A percentile compares a stretch with the other conserved stretches of the same genome.
These are phyloP conservation scores for Spea bombifrons DNA, from an alignment of 2,113 vertebrate genomes.

Conservation along the genomic window DNA sequence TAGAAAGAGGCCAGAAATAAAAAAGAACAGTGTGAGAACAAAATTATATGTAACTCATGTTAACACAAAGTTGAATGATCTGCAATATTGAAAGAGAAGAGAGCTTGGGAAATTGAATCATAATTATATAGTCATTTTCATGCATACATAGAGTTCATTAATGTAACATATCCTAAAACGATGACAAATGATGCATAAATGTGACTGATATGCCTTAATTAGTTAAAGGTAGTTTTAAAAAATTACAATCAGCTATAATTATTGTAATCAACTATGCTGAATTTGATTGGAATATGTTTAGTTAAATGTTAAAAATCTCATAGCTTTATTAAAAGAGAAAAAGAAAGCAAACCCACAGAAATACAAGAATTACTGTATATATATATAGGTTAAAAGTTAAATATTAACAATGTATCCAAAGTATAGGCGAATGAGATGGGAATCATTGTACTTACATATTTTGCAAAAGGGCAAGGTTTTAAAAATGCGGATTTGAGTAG, in stretches of 20 bases:
- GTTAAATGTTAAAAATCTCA: neutral
- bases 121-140: neutral
- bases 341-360: too few species aligned
- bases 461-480: too few species aligned
- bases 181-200: neutral
- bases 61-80: neutral
- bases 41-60: too few species aligned
- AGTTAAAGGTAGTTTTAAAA: neutral
- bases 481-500: too few species aligned
- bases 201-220: neutral
- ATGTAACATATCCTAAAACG: neutral
- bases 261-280: neutral
- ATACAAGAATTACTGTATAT: too few species aligned
- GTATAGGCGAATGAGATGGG: too few species aligned
- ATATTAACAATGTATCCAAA: too few species aligned
- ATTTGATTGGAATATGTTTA: conserved; percentile 1
- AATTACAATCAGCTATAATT: neutral
- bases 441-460: too few species aligned
- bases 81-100: neutral
- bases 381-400: too few species aligned
- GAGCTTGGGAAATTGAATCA: neutral
- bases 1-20: too few species aligned
- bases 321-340: neutral
- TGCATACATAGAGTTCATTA: conserved; percentile 1
- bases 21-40: too few species aligned